Evolutionary conservation across 2,113 vertebrate genomes (phyloP).

Genomic region (Aplodontia rufa): DNA sequence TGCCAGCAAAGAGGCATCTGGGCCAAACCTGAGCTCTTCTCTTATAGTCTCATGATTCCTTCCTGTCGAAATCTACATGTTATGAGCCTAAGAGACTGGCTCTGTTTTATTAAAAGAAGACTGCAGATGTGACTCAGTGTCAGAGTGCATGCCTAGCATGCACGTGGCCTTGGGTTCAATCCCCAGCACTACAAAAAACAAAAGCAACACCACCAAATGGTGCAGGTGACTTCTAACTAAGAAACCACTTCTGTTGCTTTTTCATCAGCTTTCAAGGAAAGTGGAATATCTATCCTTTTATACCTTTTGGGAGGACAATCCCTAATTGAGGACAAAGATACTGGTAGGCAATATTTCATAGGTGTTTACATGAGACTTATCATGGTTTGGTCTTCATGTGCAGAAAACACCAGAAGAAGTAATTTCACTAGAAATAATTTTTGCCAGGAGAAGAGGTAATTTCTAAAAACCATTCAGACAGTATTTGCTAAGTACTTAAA

Average conservation of each 20-base stretch:
- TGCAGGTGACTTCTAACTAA: neutral
- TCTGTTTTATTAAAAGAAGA: neutral
- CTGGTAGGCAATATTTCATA: neutral
- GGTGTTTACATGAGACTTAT: neutral
- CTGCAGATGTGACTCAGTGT: neutral
- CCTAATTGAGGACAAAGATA: neutral
- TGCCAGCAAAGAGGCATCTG: neutral
- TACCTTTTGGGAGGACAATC: neutral
- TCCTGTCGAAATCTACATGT: neutral
- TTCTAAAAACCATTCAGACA: slow-evolving; percentile 17
- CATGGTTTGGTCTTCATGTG: neutral
- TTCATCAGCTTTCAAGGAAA: neutral
- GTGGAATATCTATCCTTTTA: neutral
- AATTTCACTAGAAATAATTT: neutral
- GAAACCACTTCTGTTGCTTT: neutral
- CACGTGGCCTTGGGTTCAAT: neutral
- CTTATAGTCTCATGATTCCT: neutral
- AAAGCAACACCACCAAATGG: neutral
- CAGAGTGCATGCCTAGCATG: neutral
- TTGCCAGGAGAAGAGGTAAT: neutral
- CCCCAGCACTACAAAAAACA: neutral
- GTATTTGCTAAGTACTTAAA: slow-evolving; percentile 54
- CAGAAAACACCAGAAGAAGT: neutral
- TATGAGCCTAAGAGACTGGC: neutral
- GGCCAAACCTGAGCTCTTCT: neutral